phyloP scores from a whole-genome alignment of 2,113 vertebrate genomes.

The Nesogale talazaci region DNA sequence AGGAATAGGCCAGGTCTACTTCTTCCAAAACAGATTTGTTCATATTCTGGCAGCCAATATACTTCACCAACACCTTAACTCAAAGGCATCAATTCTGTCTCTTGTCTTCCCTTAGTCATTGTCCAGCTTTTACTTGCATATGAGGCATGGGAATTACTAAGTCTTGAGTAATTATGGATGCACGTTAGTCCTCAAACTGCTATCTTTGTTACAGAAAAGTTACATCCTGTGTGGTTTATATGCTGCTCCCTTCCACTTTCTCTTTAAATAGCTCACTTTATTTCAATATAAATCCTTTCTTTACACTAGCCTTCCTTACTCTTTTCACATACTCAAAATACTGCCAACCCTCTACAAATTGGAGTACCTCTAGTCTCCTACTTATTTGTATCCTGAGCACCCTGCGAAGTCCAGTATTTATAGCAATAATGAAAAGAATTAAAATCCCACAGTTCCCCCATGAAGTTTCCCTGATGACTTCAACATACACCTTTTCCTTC shows the following conservation, averaged over 20 bases:
- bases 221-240: background rate
- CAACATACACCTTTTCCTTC: constrained; percentile 47
- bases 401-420: background rate
- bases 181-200: too few relatives aligned
- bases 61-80: too few relatives aligned
- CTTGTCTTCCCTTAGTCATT: too few relatives aligned
- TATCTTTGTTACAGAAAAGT: background rate
- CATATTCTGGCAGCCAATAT: too few relatives aligned
- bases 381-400: background rate
- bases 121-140: too few relatives aligned
- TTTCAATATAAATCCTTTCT: background rate
- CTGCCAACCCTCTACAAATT: background rate
- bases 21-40: too few relatives aligned
- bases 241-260: background rate
- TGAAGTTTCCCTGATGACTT: constrained; percentile 33
- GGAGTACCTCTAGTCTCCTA: background rate
- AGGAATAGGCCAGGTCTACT: too few relatives aligned
- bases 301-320: background rate
- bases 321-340: background rate
- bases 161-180: too few relatives aligned
- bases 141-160: too few relatives aligned
- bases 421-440: background rate
- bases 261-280: background rate
- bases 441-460: background rate
- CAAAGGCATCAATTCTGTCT: too few relatives aligned